Base-by-base conservation (phyloP, 1,140 invertebrate species). In the Helicoverpa armigera region DNA sequence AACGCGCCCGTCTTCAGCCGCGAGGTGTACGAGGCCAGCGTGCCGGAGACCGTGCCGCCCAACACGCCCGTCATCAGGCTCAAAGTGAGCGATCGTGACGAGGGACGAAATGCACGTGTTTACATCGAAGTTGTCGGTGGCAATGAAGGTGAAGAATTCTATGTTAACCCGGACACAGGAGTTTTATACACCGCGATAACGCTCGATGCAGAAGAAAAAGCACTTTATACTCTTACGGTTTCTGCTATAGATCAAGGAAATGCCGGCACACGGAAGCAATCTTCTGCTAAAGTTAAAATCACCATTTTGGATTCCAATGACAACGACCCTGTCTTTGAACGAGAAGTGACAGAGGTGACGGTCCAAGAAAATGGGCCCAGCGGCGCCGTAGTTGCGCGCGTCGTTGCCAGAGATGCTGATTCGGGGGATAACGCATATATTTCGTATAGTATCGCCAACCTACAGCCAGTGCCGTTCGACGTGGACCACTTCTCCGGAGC, bases 401-500 rank as follows among this genome's bases (percentile, higher is more conserved):
- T 99, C 0, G 96, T 96, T 16, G 99, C 98, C 0, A 96, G 96
- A 63, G 99, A 99, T 92, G 96, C 95, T 14, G 99, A 99, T 93
- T 97, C 97, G 3, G 98, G 98, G 1, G 98, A 99, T 88, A 99
- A 99, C 94, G 98, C 98, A 14, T 98, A 98, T 92, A 97, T 99
- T 84, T 98, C 98, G 0, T 99, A 99, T 95, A 98, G 98, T 82
- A 97, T 99, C 85, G 98, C 98, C 29, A 99, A 99, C 94, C 95
- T 98, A 13, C 97, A 97, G 85, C 97, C 97, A 53, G 97, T 99
- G 3, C 99, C 99, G 29, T 99, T 99, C 93, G 98, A 98, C 85
- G 98, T 99, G 72, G 99, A 99, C 89, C 98, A 98, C 86, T 99
- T 99, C 91, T 98, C 97, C 9, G 99, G 99, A 0, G 96, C 97